Evolutionary conservation across 2,888 invertebrate genomes (phyloP).

Genomic region (Drosophila affinis): DNA sequence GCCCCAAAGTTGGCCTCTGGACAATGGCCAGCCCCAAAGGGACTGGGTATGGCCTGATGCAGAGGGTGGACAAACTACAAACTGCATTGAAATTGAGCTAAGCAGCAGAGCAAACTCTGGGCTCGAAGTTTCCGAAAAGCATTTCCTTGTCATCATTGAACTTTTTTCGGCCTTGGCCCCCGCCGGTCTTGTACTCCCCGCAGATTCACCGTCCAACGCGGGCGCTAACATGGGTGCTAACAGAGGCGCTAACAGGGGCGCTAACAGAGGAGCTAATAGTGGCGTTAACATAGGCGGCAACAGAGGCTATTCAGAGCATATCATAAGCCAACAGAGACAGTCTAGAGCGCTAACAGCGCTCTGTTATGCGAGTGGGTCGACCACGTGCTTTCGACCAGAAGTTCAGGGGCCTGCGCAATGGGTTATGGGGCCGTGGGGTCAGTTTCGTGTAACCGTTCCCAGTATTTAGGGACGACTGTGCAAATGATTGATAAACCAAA

Average conservation of each 20-base stretch:
- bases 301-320: neutral
- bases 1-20: slow-evolving; percentile 35
- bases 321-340: neutral
- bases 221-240: slow-evolving; percentile 11
- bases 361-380: slow-evolving; percentile 43
- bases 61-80: neutral
- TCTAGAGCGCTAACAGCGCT: slow-evolving; percentile 8
- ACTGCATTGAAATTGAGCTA: slow-evolving; percentile 37
- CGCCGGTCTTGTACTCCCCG: neutral
- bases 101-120: slow-evolving; percentile 27
- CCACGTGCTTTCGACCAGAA: slow-evolving; percentile 60
- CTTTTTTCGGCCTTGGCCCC: slow-evolving; percentile 73
- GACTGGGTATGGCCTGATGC: neutral
- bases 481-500: slow-evolving; percentile 79
- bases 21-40: slow-evolving; percentile 25
- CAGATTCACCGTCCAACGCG: neutral
- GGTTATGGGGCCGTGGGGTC: neutral
- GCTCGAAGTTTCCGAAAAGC: slow-evolving; percentile 64
- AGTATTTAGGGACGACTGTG: slow-evolving; percentile 57
- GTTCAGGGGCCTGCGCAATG: slow-evolving; percentile 61
- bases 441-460: slow-evolving; percentile 55
- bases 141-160: slow-evolving; percentile 74
- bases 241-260: neutral
- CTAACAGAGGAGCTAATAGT: neutral
- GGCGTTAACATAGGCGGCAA: slow-evolving; percentile 10